Percentiles rank a stretch among this genome's conserved stretches.
Conservation (phyloP, 64 coral and sea anemone genomes). For the Anthopleura sola region DNA sequence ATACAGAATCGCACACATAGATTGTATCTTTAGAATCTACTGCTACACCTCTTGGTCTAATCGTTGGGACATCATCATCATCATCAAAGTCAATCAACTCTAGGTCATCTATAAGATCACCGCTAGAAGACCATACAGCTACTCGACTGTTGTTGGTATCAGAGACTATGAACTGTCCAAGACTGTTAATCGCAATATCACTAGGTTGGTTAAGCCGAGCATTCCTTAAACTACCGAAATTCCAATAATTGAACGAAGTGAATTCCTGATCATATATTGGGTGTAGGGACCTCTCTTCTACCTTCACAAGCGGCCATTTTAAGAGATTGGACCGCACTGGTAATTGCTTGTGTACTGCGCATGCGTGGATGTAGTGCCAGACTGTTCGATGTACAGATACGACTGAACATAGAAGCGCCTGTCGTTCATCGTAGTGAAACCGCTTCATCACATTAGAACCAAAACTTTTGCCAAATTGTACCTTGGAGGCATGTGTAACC, state of each 20-base stretch:
- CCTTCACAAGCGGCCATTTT: background rate
- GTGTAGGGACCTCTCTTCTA: background rate
- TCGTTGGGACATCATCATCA: background rate
- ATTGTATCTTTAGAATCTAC: background rate
- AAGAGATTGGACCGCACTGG: background rate
- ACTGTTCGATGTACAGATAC: background rate
- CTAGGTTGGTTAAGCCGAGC: background rate
- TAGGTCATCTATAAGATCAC: background rate
- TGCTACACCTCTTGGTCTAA: background rate
- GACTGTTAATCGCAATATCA: background rate
- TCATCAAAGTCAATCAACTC: background rate
- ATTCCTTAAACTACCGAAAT: background rate
- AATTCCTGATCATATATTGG: background rate
- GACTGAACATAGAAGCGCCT: background rate
- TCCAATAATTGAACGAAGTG: background rate
- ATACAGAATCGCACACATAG: background rate
- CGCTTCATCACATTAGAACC: background rate
- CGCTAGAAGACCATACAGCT: background rate
- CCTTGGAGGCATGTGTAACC: background rate
- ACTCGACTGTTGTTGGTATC: background rate
- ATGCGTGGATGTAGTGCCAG: background rate
- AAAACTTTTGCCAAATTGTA: background rate
- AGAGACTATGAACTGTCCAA: background rate
- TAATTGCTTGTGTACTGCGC: background rate
- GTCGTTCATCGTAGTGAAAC: background rate